phyloP scores from a whole-genome alignment of 2,888 invertebrate species.

The Mechanitis mazaeus region DNA sequence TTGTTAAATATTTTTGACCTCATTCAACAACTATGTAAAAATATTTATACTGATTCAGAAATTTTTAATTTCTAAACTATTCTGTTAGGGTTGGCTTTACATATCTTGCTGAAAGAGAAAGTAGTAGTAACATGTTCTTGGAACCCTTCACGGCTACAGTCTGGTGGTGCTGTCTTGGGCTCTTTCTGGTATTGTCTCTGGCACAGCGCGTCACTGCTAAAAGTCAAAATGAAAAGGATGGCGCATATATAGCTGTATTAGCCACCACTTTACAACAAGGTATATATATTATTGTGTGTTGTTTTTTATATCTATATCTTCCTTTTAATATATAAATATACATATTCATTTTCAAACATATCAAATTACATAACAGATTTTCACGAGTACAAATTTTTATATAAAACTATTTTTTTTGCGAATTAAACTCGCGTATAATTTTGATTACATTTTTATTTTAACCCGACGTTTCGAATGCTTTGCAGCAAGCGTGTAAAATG shows the following conservation, averaged over 20 bases:
- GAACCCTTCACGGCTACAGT: conserved; percentile 55
- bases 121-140: conserved; percentile 61
- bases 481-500: background rate
- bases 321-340: background rate
- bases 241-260: conserved; percentile 50
- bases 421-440: too few relatives aligned
- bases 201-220: conserved; percentile 49
- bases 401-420: too few relatives aligned
- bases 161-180: conserved; percentile 50
- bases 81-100: conserved; percentile 55
- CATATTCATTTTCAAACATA: too few relatives aligned
- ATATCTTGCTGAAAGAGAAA: conserved; percentile 59
- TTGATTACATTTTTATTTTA: too few relatives aligned
- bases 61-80: background rate
- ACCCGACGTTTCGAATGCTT: too few relatives aligned
- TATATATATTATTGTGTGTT: conserved; percentile 22
- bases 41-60: too few relatives aligned
- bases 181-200: conserved; percentile 42
- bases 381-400: too few relatives aligned
- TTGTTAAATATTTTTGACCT: too few relatives aligned
- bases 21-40: too few relatives aligned
- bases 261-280: conserved; percentile 66
- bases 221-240: conserved; percentile 46
- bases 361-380: too few relatives aligned
- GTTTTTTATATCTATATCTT: background rate